Base-by-base conservation (phyloP, 2,797 vertebrate genomes). In the Lerista edwardsae region DNA sequence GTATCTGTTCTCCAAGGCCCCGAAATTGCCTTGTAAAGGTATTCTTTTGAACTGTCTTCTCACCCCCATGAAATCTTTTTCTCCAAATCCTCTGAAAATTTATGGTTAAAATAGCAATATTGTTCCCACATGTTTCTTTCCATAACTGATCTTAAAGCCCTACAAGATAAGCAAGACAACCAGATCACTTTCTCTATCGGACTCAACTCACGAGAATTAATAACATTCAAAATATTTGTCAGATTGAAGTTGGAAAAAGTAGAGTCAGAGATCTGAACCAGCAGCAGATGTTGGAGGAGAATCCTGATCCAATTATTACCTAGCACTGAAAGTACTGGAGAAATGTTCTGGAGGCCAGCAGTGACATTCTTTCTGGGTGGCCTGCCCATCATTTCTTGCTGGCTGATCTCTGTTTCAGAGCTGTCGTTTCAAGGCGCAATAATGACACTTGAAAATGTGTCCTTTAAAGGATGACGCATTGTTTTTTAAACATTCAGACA, bases 271-370 rank as follows among this genome's bases (percentile, higher is more conserved):
- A 77, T 78, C 77, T 74, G 89, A 93, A 91, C 82, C 83, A 91
- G 90, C 89, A 92, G 91, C 92, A 94, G 93, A 93, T 94, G 92
- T 92, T 83, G 62, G 85, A 88, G 69, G 39, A 71, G 69, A 89
- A 73, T 72, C 90, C 89, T 91, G 88, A 86, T 87, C 82, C 88
- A 93, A 9, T 93, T 92, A 92, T 90, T 91, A 89, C 85, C 89
- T 90, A 86, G 82, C 87, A 36, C 77, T 80, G 19, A 73, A 86
- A 84, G 88, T 79, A 80, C 82, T 86, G 34, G 25, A 75, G 83
- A 73, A 91, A 71, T 83, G 75, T 84, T 91, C 87, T 87, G 77
- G 87, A 90, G 82, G 85, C 85, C 79, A 80, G 44, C 87, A 61
- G 1, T 27, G 76, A 57, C 0, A 1, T 31, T 87, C 84, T 93